phyloP scores from a whole-genome alignment of 30 jellyfish, hydroid and myxozoan species.

The Chrysaora quinquecirrha region DNA sequence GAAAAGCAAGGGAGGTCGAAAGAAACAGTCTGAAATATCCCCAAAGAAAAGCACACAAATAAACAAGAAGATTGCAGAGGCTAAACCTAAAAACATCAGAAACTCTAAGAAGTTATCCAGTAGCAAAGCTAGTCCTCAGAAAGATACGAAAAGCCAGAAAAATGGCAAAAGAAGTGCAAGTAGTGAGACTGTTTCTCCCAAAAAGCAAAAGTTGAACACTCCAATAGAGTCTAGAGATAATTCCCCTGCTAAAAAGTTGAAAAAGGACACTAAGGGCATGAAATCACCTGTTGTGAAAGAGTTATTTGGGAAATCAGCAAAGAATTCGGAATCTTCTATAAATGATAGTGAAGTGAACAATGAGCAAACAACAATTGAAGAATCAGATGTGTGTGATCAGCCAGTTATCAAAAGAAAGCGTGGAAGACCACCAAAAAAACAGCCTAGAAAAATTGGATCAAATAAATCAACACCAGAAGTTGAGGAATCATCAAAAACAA shows the following conservation, averaged over 20 bases:
- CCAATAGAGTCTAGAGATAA: neutral
- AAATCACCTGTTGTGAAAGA: neutral
- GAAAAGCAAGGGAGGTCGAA: neutral
- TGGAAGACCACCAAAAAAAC: constrained; percentile 52
- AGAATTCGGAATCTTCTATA: too few species aligned
- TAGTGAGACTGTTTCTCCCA: neutral
- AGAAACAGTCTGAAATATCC: neutral
- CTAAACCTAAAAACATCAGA: neutral
- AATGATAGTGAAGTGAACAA: too few species aligned
- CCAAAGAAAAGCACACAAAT: neutral
- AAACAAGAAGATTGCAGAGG: neutral
- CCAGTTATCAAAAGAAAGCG: constrained; percentile 23
- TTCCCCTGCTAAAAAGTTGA: neutral
- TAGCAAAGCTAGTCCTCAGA: neutral
- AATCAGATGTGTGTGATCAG: constrained; percentile 6
- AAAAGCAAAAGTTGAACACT: neutral
- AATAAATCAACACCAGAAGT: neutral
- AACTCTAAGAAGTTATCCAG: neutral
- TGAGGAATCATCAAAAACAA: neutral
- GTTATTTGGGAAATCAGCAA: neutral
- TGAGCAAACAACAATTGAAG: neutral
- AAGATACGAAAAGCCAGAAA: neutral
- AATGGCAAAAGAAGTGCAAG: neutral
- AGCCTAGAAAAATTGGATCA: neutral
- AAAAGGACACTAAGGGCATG: neutral